phyloP scores from a whole-genome alignment of 2,113 vertebrate genomes.

The Sinocyclocheilus maitianheensis region DNA sequence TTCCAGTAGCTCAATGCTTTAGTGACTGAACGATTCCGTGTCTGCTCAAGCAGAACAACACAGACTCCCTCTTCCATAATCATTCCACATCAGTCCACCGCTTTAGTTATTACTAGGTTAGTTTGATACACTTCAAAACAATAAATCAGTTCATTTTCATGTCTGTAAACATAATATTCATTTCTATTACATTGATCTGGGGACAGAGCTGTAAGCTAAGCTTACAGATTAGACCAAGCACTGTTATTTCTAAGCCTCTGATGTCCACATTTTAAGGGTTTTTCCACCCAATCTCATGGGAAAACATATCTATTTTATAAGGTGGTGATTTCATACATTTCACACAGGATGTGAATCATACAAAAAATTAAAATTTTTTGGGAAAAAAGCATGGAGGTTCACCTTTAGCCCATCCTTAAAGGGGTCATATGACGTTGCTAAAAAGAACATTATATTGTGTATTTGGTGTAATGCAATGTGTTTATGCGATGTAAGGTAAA shows the following conservation, averaged over 20 bases:
- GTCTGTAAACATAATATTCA: background rate
- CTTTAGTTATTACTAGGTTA: background rate
- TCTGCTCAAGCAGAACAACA: background rate
- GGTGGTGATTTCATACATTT: no score
- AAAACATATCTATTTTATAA: no score
- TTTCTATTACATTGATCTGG: background rate
- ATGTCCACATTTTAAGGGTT: background rate
- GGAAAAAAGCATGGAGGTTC: no score
- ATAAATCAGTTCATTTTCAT: background rate
- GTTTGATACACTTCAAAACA: background rate
- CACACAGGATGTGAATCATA: no score
- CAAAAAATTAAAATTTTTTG: no score
- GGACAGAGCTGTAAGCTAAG: no score
- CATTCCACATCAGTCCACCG: background rate
- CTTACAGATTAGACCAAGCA: background rate
- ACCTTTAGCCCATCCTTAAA: no score
- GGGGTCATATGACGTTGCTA: no score
- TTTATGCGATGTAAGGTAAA: no score
- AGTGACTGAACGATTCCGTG: background rate
- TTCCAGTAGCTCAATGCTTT: constrained; percentile 12
- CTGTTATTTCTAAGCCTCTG: background rate
- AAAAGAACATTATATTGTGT: no score
- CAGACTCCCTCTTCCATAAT: background rate
- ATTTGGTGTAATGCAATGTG: no score
- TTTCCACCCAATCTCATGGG: no score